Evolutionary conservation across 2,797 vertebrate species (phyloP).

Genomic region (Chromobotia macracanthus): DNA sequence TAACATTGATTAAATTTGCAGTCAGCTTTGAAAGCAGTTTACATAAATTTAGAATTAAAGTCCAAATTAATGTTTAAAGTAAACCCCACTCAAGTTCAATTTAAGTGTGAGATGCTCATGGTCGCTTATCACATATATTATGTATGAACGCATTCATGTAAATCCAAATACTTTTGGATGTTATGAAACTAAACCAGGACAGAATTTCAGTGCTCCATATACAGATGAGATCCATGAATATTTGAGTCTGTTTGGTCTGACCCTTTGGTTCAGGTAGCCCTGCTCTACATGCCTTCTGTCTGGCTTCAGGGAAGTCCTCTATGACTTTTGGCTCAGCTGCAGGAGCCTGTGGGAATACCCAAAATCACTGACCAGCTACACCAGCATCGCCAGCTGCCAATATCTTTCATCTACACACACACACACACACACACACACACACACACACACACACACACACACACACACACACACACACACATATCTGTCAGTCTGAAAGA

Average conservation of each 20-base stretch:
- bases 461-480: too few species aligned
- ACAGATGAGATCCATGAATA: slow-evolving; percentile 7
- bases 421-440: neutral
- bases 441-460: neutral
- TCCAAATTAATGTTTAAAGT: neutral
- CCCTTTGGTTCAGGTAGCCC: neutral
- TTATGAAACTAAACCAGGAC: neutral
- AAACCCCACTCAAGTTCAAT: neutral
- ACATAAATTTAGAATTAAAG: neutral
- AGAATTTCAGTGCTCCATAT: neutral
- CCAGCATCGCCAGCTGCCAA: slow-evolving; percentile 24
- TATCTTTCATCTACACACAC: slow-evolving; percentile 3
- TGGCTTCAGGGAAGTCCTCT: slow-evolving; percentile 34
- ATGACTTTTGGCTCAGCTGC: slow-evolving; percentile 42
- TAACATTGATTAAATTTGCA: neutral
- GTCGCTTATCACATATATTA: too few species aligned
- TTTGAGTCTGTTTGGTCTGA: neutral
- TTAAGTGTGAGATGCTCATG: too few species aligned
- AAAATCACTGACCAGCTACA: slow-evolving; percentile 27
- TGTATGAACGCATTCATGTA: too few species aligned
- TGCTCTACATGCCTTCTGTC: slow-evolving; percentile 21
- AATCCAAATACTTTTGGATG: neutral
- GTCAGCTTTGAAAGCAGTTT: neutral
- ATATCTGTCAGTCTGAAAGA: slow-evolving; percentile 4
- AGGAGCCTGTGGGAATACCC: slow-evolving; percentile 31